Percentiles rank a stretch among this genome's conserved stretches.
Conservation (phyloP, 2,113 vertebrate species). For the Rhadina sibilatrix region DNA sequence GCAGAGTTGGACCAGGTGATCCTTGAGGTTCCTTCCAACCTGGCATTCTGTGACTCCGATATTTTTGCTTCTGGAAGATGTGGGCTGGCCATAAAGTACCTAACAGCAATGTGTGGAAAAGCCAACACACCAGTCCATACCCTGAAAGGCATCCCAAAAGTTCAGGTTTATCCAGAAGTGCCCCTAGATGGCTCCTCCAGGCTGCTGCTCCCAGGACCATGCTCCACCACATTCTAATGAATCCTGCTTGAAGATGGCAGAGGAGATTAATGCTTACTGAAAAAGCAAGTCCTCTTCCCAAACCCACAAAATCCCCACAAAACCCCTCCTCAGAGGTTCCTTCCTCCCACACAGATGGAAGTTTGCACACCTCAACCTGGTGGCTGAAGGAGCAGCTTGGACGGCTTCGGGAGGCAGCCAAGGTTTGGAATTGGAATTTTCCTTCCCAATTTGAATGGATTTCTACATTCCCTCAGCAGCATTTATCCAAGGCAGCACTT, state of each 20-base stretch:
- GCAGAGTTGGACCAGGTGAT: background rate
- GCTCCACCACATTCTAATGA: background rate
- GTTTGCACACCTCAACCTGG: background rate
- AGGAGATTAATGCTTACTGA: background rate
- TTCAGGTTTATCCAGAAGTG: background rate
- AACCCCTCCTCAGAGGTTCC: background rate
- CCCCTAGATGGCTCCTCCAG: background rate
- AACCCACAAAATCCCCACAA: background rate
- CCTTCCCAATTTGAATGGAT: rapidly evolving
- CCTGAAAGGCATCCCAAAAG: background rate
- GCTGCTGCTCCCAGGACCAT: background rate
- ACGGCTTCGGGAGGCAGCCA: background rate
- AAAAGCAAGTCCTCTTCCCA: background rate
- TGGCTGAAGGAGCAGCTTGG: background rate
- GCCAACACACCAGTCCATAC: background rate
- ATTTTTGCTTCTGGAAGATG: background rate
- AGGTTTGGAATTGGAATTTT: background rate
- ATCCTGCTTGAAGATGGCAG: background rate
- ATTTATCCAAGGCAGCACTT: background rate
- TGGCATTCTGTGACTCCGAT: background rate
- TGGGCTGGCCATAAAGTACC: background rate
- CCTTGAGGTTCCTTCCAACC: background rate
- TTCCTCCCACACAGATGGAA: background rate
- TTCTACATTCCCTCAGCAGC: background rate
- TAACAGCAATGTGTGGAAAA: background rate